Evolutionary conservation across 2,797 vertebrate species (phyloP).

Genomic region (Aeoliscus strigatus): DNA sequence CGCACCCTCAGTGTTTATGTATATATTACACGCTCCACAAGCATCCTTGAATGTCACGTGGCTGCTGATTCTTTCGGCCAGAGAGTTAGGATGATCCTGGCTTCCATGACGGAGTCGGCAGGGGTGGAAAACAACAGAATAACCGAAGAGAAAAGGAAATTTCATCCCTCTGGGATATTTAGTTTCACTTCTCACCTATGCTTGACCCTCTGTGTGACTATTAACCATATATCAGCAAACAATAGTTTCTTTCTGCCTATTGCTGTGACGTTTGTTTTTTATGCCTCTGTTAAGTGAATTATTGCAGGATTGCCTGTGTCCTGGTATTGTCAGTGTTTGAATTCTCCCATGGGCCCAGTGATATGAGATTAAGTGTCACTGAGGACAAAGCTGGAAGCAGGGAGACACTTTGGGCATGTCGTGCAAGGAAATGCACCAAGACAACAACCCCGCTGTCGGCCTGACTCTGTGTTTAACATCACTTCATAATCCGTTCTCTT

Average conservation of each 20-base stretch:
- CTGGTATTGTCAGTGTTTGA: conserved; percentile 32
- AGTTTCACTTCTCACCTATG: conserved; percentile 2
- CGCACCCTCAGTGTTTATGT: conserved; percentile 24
- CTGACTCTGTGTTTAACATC: no score
- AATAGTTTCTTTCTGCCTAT: conserved; percentile 22
- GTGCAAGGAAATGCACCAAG: neutral
- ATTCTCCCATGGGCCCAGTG: conserved; percentile 1
- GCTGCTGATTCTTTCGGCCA: no score
- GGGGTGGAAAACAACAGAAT: conserved; percentile 4
- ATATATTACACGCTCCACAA: conserved; percentile 30
- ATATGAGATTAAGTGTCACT: neutral
- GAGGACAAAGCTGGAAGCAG: no score
- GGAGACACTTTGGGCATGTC: neutral
- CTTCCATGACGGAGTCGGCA: no score
- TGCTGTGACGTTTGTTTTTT: conserved; percentile 12
- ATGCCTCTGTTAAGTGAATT: conserved; percentile 9
- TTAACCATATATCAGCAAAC: conserved; percentile 11
- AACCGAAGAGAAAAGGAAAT: conserved; percentile 9
- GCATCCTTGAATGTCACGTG: no score
- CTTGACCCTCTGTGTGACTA: conserved; percentile 9
- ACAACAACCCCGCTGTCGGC: neutral
- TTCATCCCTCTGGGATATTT: conserved; percentile 8
- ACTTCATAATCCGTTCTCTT: conserved; percentile 5
- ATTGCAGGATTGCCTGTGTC: conserved; percentile 16
- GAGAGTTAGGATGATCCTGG: no score